Evolutionary conservation across 1,140 invertebrate species (phyloP).

Genomic region (Panonychus citri): DNA sequence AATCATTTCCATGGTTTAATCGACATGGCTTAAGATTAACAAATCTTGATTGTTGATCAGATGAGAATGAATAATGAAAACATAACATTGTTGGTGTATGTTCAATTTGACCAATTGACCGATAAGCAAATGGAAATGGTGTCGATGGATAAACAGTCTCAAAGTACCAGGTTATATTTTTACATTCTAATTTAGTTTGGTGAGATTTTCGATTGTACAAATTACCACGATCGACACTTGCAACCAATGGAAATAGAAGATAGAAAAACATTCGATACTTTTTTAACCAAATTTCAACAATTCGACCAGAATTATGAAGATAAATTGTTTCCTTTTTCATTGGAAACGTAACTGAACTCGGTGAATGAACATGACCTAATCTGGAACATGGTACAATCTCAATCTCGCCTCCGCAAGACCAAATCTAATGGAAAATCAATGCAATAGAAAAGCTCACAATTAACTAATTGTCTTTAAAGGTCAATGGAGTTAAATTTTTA

Average conservation of each 20-base stretch:
- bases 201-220: constrained; percentile 22
- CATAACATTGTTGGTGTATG: neutral
- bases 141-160: constrained; percentile 87
- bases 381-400: constrained; percentile 30
- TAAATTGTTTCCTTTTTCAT: constrained; percentile 31
- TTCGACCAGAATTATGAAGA: constrained; percentile 20
- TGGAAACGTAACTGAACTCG: constrained; percentile 30
- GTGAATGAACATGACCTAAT: constrained; percentile 35
- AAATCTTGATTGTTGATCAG: too few relatives aligned
- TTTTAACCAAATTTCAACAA: constrained; percentile 22
- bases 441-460: neutral
- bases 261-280: constrained; percentile 21
- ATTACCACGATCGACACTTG: constrained; percentile 18
- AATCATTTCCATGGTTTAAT: too few relatives aligned
- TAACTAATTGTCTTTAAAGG: neutral
- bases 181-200: constrained; percentile 17
- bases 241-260: constrained; percentile 28
- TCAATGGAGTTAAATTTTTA: neutral
- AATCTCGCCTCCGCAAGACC: constrained; percentile 28
- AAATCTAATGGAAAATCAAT: constrained; percentile 29
- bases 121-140: constrained; percentile 12
- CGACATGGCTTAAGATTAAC: too few relatives aligned
- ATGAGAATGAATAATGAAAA: too few relatives aligned
- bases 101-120: constrained; percentile 1
- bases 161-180: constrained; percentile 77